Evolutionary conservation across 2,113 vertebrate species (phyloP), one percentile per base, ranked within the genome.

Genomic region (Donacobius atricapilla): DNA sequence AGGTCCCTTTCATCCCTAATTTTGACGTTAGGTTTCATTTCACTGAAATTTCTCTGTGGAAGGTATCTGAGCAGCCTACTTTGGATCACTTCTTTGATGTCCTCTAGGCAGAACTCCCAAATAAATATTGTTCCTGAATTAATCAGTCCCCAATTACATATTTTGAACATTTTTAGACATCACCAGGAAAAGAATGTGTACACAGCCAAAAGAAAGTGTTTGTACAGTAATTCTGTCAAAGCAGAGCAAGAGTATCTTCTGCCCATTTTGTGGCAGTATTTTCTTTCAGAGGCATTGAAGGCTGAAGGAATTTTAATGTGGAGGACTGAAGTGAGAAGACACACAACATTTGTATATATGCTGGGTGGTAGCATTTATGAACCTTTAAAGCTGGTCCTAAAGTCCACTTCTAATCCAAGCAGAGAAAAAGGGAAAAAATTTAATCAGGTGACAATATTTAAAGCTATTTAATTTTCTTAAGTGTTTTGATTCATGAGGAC

Each of bases 401-500:
- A 69, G 37, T 56, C 58, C 40, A 20, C 48, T 70, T 63, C 42
- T 63, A 44, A 70, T 91, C 63, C 71, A 80, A 87, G 22, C 39
- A 51, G 64, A 80, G 48, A 76, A 71, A 91, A 84, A 78, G 28
- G 19, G 24, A 72, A 30, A 93, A 64, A 63, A 20, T 93, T 90
- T 93, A 95, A 88, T 91, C 91, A 83, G 84, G 50, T 72, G 40
- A 57, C 48, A 45, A 86, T 92, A 82, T 92, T 88, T 93, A 72
- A 87, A 91, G 48, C 44, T 75, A 58, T 94, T 93, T 97, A 65
- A 95, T 96, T 97, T 86, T 83, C 86, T 78, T 91, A 79, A 86
- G 71, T 92, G 86, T 92, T 93, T 93, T 65, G 86, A 87, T 91
- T 89, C 72, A 56, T 77, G 70, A 89, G 63, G 56, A 47, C 68